A percentile compares a stretch with the other conserved stretches of the same genome.
phyloP scores from a whole-genome alignment of 2,888 invertebrate species.

The Drosophila lutescens region DNA sequence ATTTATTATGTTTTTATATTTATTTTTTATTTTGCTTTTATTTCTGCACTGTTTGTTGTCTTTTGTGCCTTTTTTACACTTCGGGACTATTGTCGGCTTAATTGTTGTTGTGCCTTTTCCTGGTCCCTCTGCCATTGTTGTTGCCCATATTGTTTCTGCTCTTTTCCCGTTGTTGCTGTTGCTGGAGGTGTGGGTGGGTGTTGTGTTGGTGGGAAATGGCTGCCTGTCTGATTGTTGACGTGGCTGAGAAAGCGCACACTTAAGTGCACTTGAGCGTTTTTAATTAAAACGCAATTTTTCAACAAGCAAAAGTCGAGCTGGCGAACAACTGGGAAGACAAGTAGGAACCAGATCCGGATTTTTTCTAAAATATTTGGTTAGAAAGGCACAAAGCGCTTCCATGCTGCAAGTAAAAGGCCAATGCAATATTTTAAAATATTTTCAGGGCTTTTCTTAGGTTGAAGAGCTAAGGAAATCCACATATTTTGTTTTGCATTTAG shows the following conservation, averaged over 20 bases:
- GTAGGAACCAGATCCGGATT: neutral
- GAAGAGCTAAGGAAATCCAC: conserved; percentile 6
- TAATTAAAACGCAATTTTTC: conserved; percentile 77
- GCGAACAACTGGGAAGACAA: conserved; percentile 21
- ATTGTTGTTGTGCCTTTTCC: conserved; percentile 51
- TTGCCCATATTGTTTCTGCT: conserved; percentile 28
- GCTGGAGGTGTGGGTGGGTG: conserved; percentile 19
- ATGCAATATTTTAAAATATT: conserved; percentile 10
- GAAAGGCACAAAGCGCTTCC: neutral
- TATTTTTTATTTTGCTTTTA: conserved; percentile 3
- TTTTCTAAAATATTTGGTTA: conserved; percentile 44
- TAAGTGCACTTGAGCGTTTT: conserved; percentile 79
- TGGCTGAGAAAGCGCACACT: conserved; percentile 70
- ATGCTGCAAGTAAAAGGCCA: neutral
- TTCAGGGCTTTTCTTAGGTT: neutral
- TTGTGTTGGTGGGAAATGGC: conserved; percentile 54
- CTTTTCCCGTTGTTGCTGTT: conserved; percentile 18
- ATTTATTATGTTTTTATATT: neutral
- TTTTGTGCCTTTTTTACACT: conserved; percentile 38
- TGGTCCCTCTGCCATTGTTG: conserved; percentile 17
- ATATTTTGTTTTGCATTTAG: conserved; percentile 27
- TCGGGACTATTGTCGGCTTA: conserved; percentile 47
- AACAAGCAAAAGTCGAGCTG: conserved; percentile 45
- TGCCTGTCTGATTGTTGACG: conserved; percentile 64
- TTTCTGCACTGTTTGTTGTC: conserved; percentile 20